Conservation (phyloP, 2,888 invertebrate genomes). For the Rhopalosiphum nymphaeae region DNA sequence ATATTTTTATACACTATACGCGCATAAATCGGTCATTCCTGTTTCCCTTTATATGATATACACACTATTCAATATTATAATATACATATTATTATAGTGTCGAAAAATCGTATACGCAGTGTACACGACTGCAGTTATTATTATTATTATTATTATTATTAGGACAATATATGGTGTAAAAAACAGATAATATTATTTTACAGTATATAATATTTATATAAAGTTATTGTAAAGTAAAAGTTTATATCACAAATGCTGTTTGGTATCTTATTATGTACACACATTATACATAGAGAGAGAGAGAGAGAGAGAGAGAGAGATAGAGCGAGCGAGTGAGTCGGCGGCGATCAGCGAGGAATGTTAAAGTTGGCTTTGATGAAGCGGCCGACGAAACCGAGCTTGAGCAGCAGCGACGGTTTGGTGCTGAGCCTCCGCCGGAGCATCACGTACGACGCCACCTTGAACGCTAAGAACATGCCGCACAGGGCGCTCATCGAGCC, state of each 20-base stretch:
- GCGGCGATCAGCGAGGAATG: conserved; percentile 35
- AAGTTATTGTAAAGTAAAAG: not conserved
- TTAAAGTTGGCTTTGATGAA: conserved; percentile 76
- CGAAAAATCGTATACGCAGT: not conserved
- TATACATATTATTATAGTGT: not conserved
- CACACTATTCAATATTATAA: not conserved
- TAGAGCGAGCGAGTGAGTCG: too few species aligned
- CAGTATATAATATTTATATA: not conserved
- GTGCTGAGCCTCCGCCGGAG: conserved; percentile 80
- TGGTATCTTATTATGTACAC: not conserved
- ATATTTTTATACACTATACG: not conserved
- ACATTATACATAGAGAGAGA: not conserved
- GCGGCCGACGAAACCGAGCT: conserved; percentile 79
- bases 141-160: too few species aligned
- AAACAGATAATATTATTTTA: not conserved
- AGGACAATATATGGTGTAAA: not conserved
- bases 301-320: not conserved
- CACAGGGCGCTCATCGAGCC: conserved; percentile 77
- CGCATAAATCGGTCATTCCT: not conserved
- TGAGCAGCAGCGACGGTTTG: conserved; percentile 77
- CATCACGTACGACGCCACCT: conserved; percentile 79
- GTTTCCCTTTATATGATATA: not conserved
- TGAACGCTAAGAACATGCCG: conserved; percentile 76
- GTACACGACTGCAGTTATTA: too few species aligned
- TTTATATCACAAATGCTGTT: conserved; percentile 6